phyloP scores from a whole-genome alignment of 2,888 invertebrate genomes.

The Coleophora deauratella region DNA sequence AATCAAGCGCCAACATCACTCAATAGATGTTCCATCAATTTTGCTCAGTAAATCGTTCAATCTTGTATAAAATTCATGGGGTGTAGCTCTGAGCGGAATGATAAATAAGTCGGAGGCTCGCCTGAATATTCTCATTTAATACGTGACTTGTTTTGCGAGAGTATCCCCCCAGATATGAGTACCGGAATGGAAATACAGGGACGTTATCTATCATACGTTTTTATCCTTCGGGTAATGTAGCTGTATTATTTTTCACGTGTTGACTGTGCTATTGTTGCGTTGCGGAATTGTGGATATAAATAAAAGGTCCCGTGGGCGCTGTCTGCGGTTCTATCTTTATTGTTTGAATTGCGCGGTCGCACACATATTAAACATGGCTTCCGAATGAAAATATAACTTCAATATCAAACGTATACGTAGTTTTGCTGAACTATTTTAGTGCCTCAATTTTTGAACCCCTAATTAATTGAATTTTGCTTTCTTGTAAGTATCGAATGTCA shows the following conservation, averaged over 20 bases:
- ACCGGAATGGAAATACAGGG: constrained; percentile 50
- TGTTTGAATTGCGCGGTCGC: neutral
- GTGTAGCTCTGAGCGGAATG: constrained; percentile 68
- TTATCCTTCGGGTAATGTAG: constrained; percentile 36
- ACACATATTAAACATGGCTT: too few relatives aligned
- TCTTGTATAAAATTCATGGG: constrained; percentile 74
- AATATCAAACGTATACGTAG: too few relatives aligned
- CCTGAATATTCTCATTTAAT: constrained; percentile 74
- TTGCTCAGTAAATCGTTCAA: constrained; percentile 71
- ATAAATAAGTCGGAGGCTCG: constrained; percentile 71
- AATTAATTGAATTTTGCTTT: too few relatives aligned
- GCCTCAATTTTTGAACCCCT: too few relatives aligned
- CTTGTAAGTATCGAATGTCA: too few relatives aligned
- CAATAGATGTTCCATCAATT: constrained; percentile 72
- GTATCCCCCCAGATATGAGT: constrained; percentile 58
- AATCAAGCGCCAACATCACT: constrained; percentile 60
- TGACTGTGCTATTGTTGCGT: constrained; percentile 7
- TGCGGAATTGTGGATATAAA: constrained; percentile 5
- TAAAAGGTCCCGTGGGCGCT: constrained; percentile 3
- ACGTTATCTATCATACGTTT: constrained; percentile 59
- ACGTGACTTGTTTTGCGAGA: constrained; percentile 71
- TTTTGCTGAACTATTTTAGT: too few relatives aligned
- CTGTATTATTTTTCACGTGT: constrained; percentile 21
- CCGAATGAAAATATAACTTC: too few relatives aligned
- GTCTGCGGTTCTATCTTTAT: constrained; percentile 1